These are phyloP conservation scores for Cryptocephalus primarius DNA, from an alignment of 2,888 invertebrate species.

Conservation along the genomic window DNA sequence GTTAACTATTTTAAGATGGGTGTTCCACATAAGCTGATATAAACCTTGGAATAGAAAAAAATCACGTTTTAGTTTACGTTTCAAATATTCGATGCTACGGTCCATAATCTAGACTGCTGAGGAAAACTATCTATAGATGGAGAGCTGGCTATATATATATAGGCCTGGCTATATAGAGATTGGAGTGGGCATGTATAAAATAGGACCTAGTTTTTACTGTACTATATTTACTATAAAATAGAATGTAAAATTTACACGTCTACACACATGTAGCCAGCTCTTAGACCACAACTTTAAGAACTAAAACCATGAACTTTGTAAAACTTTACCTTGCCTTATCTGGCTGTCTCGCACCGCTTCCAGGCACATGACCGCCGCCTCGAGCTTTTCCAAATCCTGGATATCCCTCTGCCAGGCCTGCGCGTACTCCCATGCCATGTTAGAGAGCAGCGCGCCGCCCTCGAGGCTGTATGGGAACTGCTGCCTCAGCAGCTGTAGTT, in stretches of 20 bases:
- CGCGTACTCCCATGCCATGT: conserved; percentile 88
- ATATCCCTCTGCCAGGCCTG: conserved; percentile 76
- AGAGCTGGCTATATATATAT: too few species aligned
- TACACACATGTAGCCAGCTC: too few species aligned
- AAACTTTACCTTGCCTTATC: conserved; percentile 55
- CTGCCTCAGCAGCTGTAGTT: conserved; percentile 52
- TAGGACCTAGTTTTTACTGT: too few species aligned
- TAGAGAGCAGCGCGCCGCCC: conserved; percentile 66
- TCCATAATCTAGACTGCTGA: too few species aligned
- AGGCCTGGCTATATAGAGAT: too few species aligned
- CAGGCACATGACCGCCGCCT: conserved; percentile 61
- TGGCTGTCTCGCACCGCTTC: conserved; percentile 52
- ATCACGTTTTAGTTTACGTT: not conserved
- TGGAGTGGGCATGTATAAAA: too few species aligned
- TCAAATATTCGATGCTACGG: too few species aligned
- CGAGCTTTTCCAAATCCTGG: conserved; percentile 51
- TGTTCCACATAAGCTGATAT: conserved; percentile 79
- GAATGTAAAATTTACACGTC: too few species aligned
- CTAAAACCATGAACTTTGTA: not conserved
- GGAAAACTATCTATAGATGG: too few species aligned
- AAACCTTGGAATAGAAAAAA: conserved; percentile 32
- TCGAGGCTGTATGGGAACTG: conserved; percentile 83
- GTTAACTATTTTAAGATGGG: conserved; percentile 71
- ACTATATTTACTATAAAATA: too few species aligned
- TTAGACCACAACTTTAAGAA: not conserved